Conservation (phyloP, 2,797 vertebrate species). For the Rhabdomys pumilio region DNA sequence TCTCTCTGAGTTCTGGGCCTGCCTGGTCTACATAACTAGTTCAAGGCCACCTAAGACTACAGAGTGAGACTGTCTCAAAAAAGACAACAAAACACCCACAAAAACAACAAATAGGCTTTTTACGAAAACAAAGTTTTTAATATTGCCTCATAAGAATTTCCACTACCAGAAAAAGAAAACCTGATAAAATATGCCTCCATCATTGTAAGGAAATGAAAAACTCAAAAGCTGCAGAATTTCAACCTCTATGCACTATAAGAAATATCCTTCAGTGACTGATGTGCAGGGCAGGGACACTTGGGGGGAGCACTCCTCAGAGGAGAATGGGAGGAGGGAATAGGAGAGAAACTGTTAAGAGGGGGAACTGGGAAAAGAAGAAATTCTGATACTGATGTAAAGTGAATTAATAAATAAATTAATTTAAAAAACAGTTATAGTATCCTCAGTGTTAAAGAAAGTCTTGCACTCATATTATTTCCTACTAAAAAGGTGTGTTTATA, state of each 20-base stretch:
- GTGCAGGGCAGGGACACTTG: not conserved
- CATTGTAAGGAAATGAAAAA: constrained; percentile 56
- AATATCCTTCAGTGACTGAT: not conserved
- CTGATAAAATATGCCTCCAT: not conserved
- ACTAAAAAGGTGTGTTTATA: constrained; percentile 19
- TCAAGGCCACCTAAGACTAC: not conserved
- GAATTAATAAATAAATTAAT: not conserved
- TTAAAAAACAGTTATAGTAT: not conserved
- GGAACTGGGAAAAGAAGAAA: not conserved
- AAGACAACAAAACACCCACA: not conserved
- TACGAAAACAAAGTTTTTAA: constrained; percentile 36
- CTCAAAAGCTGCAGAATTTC: constrained; percentile 53
- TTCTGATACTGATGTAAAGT: not conserved
- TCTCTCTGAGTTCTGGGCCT: not conserved
- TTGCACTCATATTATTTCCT: not conserved
- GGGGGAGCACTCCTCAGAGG: not conserved
- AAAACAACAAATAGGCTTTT: constrained; percentile 14
- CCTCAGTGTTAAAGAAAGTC: constrained; percentile 28
- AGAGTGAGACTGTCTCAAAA: not conserved
- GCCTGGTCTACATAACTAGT: not conserved
- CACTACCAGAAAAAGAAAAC: constrained; percentile 58
- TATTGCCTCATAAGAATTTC: constrained; percentile 48
- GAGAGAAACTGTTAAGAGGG: not conserved
- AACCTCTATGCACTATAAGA: not conserved
- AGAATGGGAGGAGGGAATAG: not conserved